A percentile compares a stretch with the other conserved stretches of the same genome.
These are phyloP conservation scores for Triplophysa dalaica DNA, from an alignment of 2,113 vertebrate genomes.

Conservation along the genomic window DNA sequence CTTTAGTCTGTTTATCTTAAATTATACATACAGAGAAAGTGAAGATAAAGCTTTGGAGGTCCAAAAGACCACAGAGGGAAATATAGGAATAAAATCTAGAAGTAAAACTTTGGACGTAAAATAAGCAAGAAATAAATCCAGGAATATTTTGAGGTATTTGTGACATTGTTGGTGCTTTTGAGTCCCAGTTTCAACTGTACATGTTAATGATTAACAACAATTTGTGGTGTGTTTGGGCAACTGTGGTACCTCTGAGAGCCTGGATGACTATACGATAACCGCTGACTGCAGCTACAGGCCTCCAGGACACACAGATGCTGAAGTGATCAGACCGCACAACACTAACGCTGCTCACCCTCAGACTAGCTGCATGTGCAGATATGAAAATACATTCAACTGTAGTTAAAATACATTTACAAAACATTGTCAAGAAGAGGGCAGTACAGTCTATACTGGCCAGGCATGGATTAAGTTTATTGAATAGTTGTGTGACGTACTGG, in stretches of 20 bases:
- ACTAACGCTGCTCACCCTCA: constrained; percentile 75
- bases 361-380: constrained; percentile 63
- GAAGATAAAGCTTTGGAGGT: neutral
- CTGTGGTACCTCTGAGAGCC: constrained; percentile 60
- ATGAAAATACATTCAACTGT: constrained; percentile 17
- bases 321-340: constrained; percentile 74
- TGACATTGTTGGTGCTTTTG: too few relatives aligned
- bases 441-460: neutral
- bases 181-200: too few relatives aligned
- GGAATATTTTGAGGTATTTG: too few relatives aligned
- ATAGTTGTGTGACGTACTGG: constrained; percentile 68
- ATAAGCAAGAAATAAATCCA: too few relatives aligned
- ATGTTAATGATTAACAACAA: neutral
- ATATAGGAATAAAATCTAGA: too few relatives aligned
- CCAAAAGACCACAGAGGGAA: too few relatives aligned
- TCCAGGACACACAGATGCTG: constrained; percentile 78
- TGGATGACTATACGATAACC: constrained; percentile 73
- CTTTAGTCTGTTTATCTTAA: constrained; percentile 68
- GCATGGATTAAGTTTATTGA: neutral
- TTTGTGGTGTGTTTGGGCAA: neutral
- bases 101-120: too few relatives aligned
- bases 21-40: constrained; percentile 5
- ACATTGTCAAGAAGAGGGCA: neutral
- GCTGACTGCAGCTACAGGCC: constrained; percentile 65
- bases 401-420: neutral